These are phyloP conservation scores for Hypercompe scribonia DNA, from an alignment of 2,888 invertebrate genomes.

Conservation along the genomic window DNA sequence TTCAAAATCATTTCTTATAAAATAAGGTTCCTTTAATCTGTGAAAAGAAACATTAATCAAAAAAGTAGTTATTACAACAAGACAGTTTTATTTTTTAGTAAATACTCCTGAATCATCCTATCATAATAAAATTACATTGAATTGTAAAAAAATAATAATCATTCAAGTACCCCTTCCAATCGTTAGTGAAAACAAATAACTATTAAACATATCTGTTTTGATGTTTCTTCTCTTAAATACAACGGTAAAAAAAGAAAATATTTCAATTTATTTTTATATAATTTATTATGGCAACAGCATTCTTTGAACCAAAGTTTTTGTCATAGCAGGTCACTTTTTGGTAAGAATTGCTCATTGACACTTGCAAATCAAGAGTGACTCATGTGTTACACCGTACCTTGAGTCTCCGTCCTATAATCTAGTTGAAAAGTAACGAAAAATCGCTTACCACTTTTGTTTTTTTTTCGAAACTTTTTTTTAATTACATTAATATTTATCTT, in stretches of 20 bases:
- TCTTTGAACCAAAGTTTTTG: too few relatives aligned
- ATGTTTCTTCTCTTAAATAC: background rate
- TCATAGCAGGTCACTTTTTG: too few relatives aligned
- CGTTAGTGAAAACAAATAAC: slow-evolving; percentile 12
- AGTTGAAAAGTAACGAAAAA: too few relatives aligned
- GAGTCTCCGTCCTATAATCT: too few relatives aligned
- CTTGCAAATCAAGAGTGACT: too few relatives aligned
- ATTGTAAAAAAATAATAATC: slow-evolving; percentile 16
- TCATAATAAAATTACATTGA: slow-evolving; percentile 20
- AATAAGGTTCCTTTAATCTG: background rate
- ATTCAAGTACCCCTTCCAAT: slow-evolving; percentile 17
- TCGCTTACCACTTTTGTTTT: too few relatives aligned
- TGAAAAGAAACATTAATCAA: slow-evolving; percentile 1
- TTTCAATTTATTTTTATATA: too few relatives aligned
- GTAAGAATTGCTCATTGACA: too few relatives aligned
- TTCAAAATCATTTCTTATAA: background rate
- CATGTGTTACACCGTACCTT: too few relatives aligned
- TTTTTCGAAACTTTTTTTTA: too few relatives aligned
- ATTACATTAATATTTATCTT: too few relatives aligned
- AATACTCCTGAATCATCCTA: slow-evolving; percentile 2
- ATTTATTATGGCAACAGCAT: background rate
- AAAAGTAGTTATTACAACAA: background rate
- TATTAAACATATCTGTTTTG: slow-evolving; percentile 5
- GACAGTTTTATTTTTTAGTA: slow-evolving; percentile 1
- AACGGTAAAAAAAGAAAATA: too few relatives aligned